Percentiles rank a stretch among this genome's conserved stretches.
These are phyloP conservation scores for Ethmia dodecea DNA, from an alignment of 2,888 invertebrate species.

Conservation along the genomic window DNA sequence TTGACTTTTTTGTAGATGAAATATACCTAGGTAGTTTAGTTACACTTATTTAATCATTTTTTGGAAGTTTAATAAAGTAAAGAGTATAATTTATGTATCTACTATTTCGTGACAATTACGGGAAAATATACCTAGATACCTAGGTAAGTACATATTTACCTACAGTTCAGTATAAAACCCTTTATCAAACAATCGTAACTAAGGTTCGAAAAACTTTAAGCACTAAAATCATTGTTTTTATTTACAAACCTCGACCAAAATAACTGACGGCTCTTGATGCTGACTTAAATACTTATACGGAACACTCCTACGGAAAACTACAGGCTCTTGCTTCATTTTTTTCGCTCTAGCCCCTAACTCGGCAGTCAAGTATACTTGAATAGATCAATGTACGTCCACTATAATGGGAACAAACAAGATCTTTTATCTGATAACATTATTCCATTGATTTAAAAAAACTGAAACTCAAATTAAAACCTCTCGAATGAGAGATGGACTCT, in stretches of 20 bases:
- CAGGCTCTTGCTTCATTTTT: background rate
- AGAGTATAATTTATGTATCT: no score
- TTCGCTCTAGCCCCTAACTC: conserved; percentile 6
- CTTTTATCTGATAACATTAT: conserved; percentile 9
- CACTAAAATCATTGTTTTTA: background rate
- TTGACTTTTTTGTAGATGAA: background rate
- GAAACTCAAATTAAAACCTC: no score
- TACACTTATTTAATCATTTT: background rate
- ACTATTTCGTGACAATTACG: no score
- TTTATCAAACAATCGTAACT: background rate
- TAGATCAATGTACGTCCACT: conserved; percentile 12
- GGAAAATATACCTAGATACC: no score
- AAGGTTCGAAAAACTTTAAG: background rate
- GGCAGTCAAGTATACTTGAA: conserved; percentile 22
- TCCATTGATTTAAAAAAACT: no score
- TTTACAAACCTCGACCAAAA: background rate
- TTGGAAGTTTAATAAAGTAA: no score
- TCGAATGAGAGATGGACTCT: no score
- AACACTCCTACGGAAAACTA: conserved; percentile 12
- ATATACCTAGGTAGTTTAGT: background rate
- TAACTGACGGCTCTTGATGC: background rate
- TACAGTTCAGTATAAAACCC: no score
- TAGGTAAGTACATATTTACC: no score
- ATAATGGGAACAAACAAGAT: conserved; percentile 19
- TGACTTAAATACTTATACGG: conserved; percentile 13